Evolutionary conservation across 2,113 vertebrate species (phyloP).

Genomic region (Phylloscopus trochilus): DNA sequence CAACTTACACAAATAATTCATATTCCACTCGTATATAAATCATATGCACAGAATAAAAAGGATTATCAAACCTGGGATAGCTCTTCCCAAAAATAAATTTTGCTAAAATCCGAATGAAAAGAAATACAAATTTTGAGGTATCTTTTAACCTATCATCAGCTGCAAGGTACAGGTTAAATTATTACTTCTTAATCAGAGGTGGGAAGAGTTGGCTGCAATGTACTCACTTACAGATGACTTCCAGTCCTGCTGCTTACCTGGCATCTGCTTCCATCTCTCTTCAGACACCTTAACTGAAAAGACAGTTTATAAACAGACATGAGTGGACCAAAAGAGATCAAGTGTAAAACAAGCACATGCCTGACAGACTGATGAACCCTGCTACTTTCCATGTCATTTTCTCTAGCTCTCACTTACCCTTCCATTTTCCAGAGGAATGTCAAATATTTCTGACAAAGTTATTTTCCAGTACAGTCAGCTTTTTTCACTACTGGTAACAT

Average conservation of each 20-base stretch:
- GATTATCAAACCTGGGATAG: neutral
- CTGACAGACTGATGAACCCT: neutral
- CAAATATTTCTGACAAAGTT: neutral
- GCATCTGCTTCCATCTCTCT: conserved; percentile 58
- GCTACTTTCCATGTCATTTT: neutral
- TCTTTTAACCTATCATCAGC: neutral
- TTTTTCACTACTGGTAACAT: neutral
- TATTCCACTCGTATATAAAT: rapidly evolving
- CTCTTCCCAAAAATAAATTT: neutral
- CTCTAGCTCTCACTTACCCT: neutral
- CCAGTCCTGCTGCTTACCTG: conserved; percentile 33
- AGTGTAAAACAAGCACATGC: neutral
- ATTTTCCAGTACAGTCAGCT: neutral
- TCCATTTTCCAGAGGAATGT: neutral
- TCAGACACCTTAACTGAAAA: conserved; percentile 58
- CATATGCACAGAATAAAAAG: neutral
- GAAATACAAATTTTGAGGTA: neutral
- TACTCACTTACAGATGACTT: neutral
- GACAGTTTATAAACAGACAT: conserved; percentile 12
- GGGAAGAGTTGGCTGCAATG: neutral
- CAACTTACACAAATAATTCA: neutral
- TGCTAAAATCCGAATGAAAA: neutral
- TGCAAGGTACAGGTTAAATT: neutral
- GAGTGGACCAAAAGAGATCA: neutral
- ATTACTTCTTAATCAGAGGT: neutral